A percentile compares a stretch with the other conserved stretches of the same genome.
These are phyloP conservation scores for Poecilobothrus nobilitatus DNA, from an alignment of 2,888 invertebrate genomes.

Conservation along the genomic window DNA sequence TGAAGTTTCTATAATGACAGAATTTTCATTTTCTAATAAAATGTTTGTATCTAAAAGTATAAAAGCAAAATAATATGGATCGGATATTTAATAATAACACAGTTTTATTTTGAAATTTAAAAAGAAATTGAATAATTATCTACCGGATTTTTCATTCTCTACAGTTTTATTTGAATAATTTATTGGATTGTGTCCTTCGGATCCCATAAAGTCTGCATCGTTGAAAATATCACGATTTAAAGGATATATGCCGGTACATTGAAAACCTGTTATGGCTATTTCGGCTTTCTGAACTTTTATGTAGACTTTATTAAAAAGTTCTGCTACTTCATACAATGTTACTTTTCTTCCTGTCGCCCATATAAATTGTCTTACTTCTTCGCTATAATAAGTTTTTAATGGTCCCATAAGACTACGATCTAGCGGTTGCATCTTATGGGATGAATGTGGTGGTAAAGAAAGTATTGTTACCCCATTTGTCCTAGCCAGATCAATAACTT, in stretches of 20 bases:
- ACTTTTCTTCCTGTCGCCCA: slow-evolving; percentile 18
- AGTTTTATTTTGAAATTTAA: too few relatives aligned
- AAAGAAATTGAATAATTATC: too few relatives aligned
- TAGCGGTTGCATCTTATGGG: slow-evolving; percentile 19
- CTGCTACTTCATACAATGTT: slow-evolving; percentile 18
- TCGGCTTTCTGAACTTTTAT: slow-evolving; percentile 20
- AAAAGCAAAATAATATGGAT: too few relatives aligned
- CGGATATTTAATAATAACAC: too few relatives aligned
- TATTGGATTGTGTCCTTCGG: too few relatives aligned
- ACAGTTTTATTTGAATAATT: too few relatives aligned
- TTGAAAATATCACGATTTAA: slow-evolving; percentile 20
- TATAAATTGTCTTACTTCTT: slow-evolving; percentile 20
- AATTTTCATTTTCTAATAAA: too few relatives aligned
- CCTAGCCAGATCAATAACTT: slow-evolving; percentile 19
- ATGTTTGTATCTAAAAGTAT: too few relatives aligned
- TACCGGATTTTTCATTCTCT: background rate
- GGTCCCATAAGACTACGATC: slow-evolving; percentile 22
- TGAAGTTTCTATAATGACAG: too few relatives aligned
- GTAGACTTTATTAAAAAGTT: slow-evolving; percentile 20
- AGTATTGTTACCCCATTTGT: slow-evolving; percentile 19
- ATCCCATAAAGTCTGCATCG: slow-evolving; percentile 21
- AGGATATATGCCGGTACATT: slow-evolving; percentile 21
- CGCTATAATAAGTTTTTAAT: slow-evolving; percentile 21
- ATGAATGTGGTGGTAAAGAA: slow-evolving; percentile 20
- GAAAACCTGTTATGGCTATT: slow-evolving; percentile 21